Conservation (phyloP, 2,113 vertebrate species). For the Platysternon megacephalum region DNA sequence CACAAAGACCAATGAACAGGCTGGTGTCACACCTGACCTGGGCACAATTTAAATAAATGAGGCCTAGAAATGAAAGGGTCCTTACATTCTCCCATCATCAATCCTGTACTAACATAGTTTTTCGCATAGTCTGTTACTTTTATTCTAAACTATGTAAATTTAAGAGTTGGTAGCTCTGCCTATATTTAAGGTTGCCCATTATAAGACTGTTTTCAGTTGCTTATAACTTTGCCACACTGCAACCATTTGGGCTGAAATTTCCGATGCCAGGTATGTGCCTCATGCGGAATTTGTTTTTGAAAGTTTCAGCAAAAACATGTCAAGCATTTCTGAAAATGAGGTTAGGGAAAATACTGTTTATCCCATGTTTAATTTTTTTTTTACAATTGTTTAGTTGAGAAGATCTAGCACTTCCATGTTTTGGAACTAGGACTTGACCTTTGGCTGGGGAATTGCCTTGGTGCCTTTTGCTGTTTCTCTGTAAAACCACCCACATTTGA, state of each 20-base stretch:
- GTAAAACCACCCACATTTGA: not conserved
- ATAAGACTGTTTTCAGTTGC: not conserved
- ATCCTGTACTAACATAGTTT: not conserved
- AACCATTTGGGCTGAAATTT: not conserved
- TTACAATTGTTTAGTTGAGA: not conserved
- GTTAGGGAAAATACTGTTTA: not conserved
- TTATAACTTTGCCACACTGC: not conserved
- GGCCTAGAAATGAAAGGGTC: not conserved
- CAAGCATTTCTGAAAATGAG: not conserved
- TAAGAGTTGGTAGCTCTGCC: not conserved
- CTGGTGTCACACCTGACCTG: accelerated
- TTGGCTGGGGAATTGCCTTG: accelerated
- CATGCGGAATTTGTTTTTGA: not conserved
- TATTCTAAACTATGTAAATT: not conserved
- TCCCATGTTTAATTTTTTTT: not conserved
- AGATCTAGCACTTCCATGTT: accelerated
- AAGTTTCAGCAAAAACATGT: not conserved
- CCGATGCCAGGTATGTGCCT: not conserved
- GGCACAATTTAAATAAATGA: not conserved
- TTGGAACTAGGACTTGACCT: not conserved
- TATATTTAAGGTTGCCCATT: accelerated
- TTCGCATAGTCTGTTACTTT: not conserved
- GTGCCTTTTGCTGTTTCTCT: accelerated
- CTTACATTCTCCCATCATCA: not conserved
- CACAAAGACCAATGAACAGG: not conserved